Percentiles rank a stretch among this genome's conserved stretches.
Conservation (phyloP, 2,113 vertebrate species). For the Oryzias javanicus region DNA sequence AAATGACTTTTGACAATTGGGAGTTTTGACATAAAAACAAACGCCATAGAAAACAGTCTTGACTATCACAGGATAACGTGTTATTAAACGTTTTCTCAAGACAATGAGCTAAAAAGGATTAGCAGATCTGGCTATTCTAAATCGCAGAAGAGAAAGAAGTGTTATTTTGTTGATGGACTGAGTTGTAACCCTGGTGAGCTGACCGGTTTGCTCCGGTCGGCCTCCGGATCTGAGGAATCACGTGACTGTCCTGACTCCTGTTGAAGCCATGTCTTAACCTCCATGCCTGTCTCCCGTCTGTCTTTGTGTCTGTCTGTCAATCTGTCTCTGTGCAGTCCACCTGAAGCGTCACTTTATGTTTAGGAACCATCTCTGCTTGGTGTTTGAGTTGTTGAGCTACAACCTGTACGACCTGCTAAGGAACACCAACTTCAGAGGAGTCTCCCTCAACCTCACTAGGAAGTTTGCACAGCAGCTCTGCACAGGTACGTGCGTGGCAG, state of each 20-base stretch:
- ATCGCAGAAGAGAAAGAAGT: too few relatives aligned
- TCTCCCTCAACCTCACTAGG: slow-evolving; percentile 92
- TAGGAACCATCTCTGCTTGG: slow-evolving; percentile 96
- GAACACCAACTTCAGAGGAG: slow-evolving; percentile 94
- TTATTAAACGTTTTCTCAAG: too few relatives aligned
- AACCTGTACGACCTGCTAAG: slow-evolving; percentile 93
- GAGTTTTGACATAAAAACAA: too few relatives aligned
- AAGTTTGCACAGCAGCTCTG: slow-evolving; percentile 96
- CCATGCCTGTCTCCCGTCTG: slow-evolving; percentile 22
- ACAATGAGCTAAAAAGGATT: too few relatives aligned
- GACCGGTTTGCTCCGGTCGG: too few relatives aligned
- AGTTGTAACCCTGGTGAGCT: too few relatives aligned
- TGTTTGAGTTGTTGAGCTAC: slow-evolving; percentile 95
- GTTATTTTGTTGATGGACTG: too few relatives aligned
- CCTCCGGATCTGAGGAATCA: too few relatives aligned
- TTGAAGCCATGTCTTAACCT: slow-evolving; percentile 17
- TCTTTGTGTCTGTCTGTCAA: slow-evolving; percentile 23
- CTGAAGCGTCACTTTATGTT: slow-evolving; percentile 98
- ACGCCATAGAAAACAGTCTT: too few relatives aligned
- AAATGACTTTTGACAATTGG: too few relatives aligned
- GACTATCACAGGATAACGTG: too few relatives aligned
- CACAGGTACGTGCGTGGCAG: slow-evolving; percentile 67
- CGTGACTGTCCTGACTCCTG: slow-evolving; percentile 1
- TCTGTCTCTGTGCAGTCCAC: slow-evolving; percentile 78
- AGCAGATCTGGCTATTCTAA: too few relatives aligned